phyloP scores from a whole-genome alignment of 2,113 vertebrate species.

The Podilymbus podiceps region DNA sequence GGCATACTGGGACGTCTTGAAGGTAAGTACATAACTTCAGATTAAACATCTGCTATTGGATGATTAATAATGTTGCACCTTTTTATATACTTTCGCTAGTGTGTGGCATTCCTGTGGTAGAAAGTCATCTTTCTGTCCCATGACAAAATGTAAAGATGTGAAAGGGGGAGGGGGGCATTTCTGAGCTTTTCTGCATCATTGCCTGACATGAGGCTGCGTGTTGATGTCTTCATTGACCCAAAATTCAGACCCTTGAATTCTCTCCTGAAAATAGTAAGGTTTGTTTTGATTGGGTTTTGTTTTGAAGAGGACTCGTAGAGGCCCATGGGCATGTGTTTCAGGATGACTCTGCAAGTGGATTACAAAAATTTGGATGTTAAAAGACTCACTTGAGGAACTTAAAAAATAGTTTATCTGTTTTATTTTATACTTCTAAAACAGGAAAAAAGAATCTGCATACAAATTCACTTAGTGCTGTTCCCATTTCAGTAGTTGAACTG shows the following conservation, averaged over 20 bases:
- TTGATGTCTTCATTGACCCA: not conserved
- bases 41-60: not conserved
- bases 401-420: not conserved
- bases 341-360: not conserved
- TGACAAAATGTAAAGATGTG: not conserved
- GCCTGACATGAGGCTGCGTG: accelerated
- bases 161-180: not conserved
- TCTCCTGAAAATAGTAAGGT: not conserved
- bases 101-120: not conserved
- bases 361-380: not conserved
- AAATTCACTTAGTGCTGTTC: not conserved
- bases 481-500: not conserved
- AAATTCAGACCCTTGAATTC: not conserved
- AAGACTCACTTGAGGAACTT: not conserved
- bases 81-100: not conserved
- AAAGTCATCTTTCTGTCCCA: not conserved
- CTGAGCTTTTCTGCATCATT: not conserved
- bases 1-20: constrained; percentile 97
- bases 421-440: not conserved
- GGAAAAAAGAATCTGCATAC: not conserved
- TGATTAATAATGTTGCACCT: not conserved
- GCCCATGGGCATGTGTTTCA: not conserved
- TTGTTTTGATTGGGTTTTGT: not conserved
- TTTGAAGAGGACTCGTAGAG: not conserved
- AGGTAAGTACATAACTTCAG: constrained; percentile 76